Evolutionary conservation across 64 coral and sea anemone genomes (phyloP).

Genomic region (Stichodactyla helianthus): DNA sequence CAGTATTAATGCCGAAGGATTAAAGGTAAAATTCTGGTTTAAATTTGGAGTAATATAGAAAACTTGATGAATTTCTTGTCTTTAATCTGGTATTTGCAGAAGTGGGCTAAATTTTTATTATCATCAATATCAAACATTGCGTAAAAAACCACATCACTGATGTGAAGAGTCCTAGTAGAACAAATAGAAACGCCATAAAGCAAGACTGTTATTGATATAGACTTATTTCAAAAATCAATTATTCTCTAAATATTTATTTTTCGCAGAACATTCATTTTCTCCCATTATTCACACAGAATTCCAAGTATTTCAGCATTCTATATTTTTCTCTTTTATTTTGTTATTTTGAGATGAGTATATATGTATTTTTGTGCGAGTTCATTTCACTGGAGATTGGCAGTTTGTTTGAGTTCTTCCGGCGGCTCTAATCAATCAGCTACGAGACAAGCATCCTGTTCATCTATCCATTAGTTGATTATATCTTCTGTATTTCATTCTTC

Average conservation of each 20-base stretch:
- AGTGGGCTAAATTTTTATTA: too few relatives aligned
- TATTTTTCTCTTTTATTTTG: not conserved
- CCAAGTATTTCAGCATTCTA: not conserved
- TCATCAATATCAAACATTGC: too few relatives aligned
- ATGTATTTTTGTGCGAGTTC: not conserved
- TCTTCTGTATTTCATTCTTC: too few relatives aligned
- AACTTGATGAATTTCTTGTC: too few relatives aligned
- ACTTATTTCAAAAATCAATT: not conserved
- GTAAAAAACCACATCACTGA: too few relatives aligned
- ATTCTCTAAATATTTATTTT: not conserved
- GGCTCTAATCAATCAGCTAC: too few relatives aligned
- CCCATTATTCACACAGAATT: not conserved
- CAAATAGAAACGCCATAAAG: not conserved
- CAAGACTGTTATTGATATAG: not conserved
- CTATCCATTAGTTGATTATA: too few relatives aligned
- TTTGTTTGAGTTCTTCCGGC: too few relatives aligned
- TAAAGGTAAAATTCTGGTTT: too few relatives aligned
- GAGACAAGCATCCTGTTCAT: too few relatives aligned
- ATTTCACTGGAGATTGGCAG: not conserved
- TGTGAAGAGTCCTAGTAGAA: not conserved
- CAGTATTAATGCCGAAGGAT: not conserved
- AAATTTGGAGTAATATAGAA: too few relatives aligned
- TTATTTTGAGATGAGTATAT: not conserved
- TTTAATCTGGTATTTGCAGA: too few relatives aligned
- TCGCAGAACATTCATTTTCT: not conserved